Evolutionary conservation across 2,888 invertebrate genomes (phyloP).

Genomic region (Urechis unicinctus): DNA sequence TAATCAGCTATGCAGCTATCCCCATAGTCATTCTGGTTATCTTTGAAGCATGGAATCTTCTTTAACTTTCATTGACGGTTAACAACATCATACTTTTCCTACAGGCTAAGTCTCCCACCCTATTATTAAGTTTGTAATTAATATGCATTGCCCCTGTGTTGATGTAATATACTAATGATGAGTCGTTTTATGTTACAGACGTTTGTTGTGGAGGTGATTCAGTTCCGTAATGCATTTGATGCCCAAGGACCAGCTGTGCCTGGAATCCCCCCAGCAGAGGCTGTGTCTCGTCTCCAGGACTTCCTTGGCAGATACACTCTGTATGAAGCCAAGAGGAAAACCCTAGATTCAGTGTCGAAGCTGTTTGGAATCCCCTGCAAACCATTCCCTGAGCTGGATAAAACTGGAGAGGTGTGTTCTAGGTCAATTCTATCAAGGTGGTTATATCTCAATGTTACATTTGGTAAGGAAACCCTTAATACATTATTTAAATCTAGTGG

Average conservation of each 20-base stretch:
- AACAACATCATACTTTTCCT: too few species aligned
- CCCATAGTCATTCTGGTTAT: too few species aligned
- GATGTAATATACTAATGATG: background rate
- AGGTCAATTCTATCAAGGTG: too few species aligned
- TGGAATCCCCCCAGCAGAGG: slow-evolving; percentile 46
- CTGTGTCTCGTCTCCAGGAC: slow-evolving; percentile 42
- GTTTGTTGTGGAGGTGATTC: slow-evolving; percentile 51
- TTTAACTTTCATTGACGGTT: too few species aligned
- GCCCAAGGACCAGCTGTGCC: slow-evolving; percentile 48
- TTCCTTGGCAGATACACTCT: slow-evolving; percentile 45
- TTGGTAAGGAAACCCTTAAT: too few species aligned
- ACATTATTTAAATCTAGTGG: too few species aligned
- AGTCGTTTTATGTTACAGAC: slow-evolving; percentile 32
- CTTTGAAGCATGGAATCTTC: too few species aligned
- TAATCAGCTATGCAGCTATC: too few species aligned
- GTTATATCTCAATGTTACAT: too few species aligned
- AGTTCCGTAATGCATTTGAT: slow-evolving; percentile 51
- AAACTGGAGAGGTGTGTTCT: slow-evolving; percentile 49
- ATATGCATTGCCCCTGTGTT: background rate
- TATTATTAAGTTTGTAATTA: background rate
- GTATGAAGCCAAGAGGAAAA: slow-evolving; percentile 45
- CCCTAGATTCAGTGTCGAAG: slow-evolving; percentile 49
- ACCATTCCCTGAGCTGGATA: slow-evolving; percentile 49
- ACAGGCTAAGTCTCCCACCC: background rate
- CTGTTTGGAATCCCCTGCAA: slow-evolving; percentile 48